These are phyloP conservation scores for Zele albiditarsus DNA, from an alignment of 2,888 invertebrate species.

Conservation along the genomic window DNA sequence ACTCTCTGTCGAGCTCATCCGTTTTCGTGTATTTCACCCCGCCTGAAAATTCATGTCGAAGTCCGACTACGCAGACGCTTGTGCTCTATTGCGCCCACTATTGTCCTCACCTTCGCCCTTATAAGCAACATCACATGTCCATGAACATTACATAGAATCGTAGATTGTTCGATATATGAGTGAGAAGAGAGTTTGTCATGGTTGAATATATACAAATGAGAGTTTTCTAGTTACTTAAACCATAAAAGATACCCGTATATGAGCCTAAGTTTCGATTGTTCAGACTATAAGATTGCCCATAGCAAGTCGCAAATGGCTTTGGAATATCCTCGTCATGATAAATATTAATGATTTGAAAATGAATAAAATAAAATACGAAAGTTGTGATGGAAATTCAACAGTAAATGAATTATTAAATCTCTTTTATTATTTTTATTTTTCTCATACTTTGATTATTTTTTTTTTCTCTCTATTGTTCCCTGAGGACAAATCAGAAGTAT, in stretches of 20 bases:
- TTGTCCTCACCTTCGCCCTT: slow-evolving; percentile 27
- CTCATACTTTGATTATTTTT: background rate
- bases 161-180: background rate
- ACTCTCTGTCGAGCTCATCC: slow-evolving; percentile 50
- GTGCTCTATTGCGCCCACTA: slow-evolving; percentile 31
- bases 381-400: background rate
- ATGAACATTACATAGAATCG: background rate
- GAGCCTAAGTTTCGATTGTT: background rate
- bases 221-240: background rate
- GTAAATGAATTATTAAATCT: background rate
- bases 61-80: slow-evolving; percentile 48
- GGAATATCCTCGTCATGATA: background rate
- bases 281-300: background rate
- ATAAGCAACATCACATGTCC: background rate
- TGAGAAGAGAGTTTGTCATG: background rate
- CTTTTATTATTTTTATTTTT: background rate
- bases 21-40: slow-evolving; percentile 53
- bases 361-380: background rate
- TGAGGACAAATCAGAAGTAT: background rate
- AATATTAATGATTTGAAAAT: background rate
- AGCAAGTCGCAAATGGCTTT: too few species aligned
- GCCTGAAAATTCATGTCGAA: slow-evolving; percentile 14
- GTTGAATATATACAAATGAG: background rate
- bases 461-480: background rate
- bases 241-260: background rate